Percentiles rank a stretch among this genome's conserved stretches.
Evolutionary conservation across 2,113 vertebrate genomes (phyloP).

Genomic region (Telmatochromis brachygnathus): DNA sequence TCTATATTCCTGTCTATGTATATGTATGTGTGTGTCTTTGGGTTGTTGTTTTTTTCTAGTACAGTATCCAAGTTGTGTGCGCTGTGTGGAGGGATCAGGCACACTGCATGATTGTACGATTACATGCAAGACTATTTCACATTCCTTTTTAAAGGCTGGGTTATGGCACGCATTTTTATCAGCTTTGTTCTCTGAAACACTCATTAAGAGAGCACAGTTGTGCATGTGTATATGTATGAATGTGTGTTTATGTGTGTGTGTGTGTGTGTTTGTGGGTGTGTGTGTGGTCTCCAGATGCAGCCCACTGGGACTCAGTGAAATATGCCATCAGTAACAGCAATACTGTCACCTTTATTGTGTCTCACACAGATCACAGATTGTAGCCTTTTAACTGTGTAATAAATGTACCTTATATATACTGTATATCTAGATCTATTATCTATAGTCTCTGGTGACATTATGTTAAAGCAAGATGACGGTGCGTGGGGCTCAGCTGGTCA

Average conservation of each 20-base stretch:
- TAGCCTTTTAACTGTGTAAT: not conserved
- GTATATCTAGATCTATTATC: not conserved
- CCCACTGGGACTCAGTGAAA: not conserved
- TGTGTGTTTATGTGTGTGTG: not conserved
- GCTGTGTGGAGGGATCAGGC: slow-evolving; percentile 35
- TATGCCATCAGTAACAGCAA: not conserved
- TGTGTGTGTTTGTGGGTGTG: not conserved
- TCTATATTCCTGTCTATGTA: not conserved
- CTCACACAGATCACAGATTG: not conserved
- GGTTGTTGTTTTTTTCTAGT: not conserved
- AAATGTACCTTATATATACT: not conserved
- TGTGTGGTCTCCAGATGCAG: slow-evolving; percentile 17
- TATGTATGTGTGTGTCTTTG: not conserved
- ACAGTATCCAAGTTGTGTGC: slow-evolving; percentile 9
- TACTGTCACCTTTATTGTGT: not conserved
- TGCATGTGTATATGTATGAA: not conserved
- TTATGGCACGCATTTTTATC: slow-evolving; percentile 62
- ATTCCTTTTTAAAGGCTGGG: slow-evolving; percentile 64
- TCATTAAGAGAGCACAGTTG: slow-evolving; percentile 54
- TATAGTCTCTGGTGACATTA: not conserved
- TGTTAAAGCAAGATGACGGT: not conserved
- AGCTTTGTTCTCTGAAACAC: slow-evolving; percentile 58
- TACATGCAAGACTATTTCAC: slow-evolving; percentile 46
- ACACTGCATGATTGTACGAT: slow-evolving; percentile 43
- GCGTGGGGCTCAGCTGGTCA: not conserved